These are phyloP conservation scores for Dermatemys mawii DNA, from an alignment of 2,113 vertebrate species.

Conservation along the genomic window DNA sequence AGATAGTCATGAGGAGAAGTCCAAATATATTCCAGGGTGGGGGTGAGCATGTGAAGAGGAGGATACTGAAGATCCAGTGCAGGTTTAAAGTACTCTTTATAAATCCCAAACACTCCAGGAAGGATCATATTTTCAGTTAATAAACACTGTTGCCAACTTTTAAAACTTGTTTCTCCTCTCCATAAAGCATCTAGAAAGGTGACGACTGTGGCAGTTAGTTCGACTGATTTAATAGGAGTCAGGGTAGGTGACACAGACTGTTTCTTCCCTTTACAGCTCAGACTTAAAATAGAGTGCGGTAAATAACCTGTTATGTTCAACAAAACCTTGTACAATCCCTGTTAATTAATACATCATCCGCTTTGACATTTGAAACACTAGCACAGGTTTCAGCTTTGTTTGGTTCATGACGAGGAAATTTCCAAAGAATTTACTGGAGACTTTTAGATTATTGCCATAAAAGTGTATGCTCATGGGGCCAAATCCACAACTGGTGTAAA, in stretches of 20 bases:
- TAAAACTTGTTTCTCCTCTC: slow-evolving; percentile 40
- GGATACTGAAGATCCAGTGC: neutral
- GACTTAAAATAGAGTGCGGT: slow-evolving; percentile 62
- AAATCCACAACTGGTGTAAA: neutral
- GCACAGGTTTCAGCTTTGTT: slow-evolving; percentile 5
- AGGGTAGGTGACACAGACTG: slow-evolving; percentile 48
- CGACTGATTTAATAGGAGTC: slow-evolving; percentile 34
- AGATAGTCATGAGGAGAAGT: neutral
- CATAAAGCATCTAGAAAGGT: slow-evolving; percentile 46
- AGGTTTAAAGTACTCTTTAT: slow-evolving; percentile 29
- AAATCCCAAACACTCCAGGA: slow-evolving; percentile 48
- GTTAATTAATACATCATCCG: slow-evolving; percentile 45
- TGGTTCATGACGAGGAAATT: neutral
- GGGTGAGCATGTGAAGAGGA: neutral
- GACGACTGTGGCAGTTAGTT: slow-evolving; percentile 52
- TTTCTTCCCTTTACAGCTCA: slow-evolving; percentile 41
- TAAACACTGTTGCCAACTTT: slow-evolving; percentile 35
- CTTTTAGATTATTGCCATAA: neutral
- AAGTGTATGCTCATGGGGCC: neutral
- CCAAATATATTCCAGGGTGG: neutral
- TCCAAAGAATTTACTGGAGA: slow-evolving; percentile 23
- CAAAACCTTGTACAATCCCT: slow-evolving; percentile 4
- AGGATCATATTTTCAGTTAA: slow-evolving; percentile 37
- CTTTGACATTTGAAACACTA: slow-evolving; percentile 6
- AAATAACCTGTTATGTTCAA: slow-evolving; percentile 65